These are phyloP conservation scores for Rhingia rostrata DNA, from an alignment of 2,888 invertebrate species.

Conservation along the genomic window DNA sequence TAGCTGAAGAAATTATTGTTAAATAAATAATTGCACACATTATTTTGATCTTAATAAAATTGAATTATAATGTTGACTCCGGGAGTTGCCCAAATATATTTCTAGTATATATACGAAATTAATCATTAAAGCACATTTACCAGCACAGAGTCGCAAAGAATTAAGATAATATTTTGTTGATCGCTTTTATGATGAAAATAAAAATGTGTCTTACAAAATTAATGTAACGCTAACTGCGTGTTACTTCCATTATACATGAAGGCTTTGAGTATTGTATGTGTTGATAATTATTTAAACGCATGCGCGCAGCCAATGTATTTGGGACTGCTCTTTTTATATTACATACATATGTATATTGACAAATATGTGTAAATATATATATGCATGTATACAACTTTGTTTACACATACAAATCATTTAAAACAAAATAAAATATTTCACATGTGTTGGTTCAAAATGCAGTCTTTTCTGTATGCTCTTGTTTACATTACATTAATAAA, in stretches of 20 bases:
- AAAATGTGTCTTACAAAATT: conserved; percentile 6
- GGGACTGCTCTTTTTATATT: conserved; percentile 83
- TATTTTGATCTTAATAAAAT: too few species aligned
- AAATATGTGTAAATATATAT: conserved; percentile 23
- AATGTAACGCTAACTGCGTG: conserved; percentile 13
- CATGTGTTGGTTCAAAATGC: conserved; percentile 22
- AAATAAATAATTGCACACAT: too few species aligned
- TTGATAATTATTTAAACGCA: conserved; percentile 78
- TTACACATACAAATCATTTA: conserved; percentile 21
- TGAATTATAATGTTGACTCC: too few species aligned
- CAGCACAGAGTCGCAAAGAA: too few species aligned
- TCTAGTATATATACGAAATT: too few species aligned
- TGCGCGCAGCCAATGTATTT: conserved; percentile 86
- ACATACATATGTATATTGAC: conserved; percentile 32
- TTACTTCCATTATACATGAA: conserved; percentile 34
- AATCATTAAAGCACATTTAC: too few species aligned
- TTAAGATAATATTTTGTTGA: background rate
- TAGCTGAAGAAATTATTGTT: too few species aligned
- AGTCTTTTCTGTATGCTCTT: conserved; percentile 27
- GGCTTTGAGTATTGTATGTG: conserved; percentile 39
- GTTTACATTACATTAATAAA: conserved; percentile 41
- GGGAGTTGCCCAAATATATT: too few species aligned
- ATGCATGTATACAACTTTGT: conserved; percentile 11
- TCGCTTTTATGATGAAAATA: background rate
- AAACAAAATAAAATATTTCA: conserved; percentile 3